phyloP scores from a whole-genome alignment of 2,888 invertebrate genomes.

The Trilocha varians region DNA sequence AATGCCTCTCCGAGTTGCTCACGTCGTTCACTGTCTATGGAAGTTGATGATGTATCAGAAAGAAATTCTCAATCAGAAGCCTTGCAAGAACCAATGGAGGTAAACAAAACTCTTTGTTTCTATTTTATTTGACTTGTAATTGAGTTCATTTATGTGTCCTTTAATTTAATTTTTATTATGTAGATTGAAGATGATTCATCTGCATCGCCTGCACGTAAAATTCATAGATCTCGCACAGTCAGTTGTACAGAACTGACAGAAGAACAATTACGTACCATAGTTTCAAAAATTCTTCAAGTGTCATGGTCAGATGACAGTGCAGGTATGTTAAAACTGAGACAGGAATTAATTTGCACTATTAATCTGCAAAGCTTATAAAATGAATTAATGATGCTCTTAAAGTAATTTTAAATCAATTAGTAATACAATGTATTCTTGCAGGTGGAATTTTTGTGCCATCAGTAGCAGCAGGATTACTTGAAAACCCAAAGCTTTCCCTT shows the following conservation, averaged over 20 bases:
- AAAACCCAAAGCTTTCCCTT: conserved; percentile 61
- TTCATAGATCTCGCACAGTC: conserved; percentile 55
- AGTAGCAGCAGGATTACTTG: conserved; percentile 69
- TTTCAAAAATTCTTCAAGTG: conserved; percentile 80
- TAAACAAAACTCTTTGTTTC: no score
- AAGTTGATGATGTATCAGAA: conserved; percentile 63
- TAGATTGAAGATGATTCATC: conserved; percentile 66
- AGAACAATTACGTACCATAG: conserved; percentile 76
- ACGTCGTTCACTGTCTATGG: conserved; percentile 61
- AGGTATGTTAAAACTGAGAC: conserved; percentile 45
- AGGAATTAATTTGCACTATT: no score
- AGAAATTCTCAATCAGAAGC: conserved; percentile 58
- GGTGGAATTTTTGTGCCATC: conserved; percentile 72
- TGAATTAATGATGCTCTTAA: no score
- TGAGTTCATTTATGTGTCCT: no score
- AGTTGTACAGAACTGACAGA: conserved; percentile 75
- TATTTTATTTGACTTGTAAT: no score
- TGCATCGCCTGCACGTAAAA: conserved; percentile 57
- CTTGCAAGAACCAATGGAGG: conserved; percentile 63
- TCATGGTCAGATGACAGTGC: conserved; percentile 78
- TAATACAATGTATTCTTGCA: conserved; percentile 25
- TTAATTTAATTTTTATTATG: background rate
- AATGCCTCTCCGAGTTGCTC: conserved; percentile 65
- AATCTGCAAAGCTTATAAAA: no score
- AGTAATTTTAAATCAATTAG: no score